Evolutionary conservation across 1,140 invertebrate genomes (phyloP), one percentile per base, ranked within the genome.

Genomic region (Zaprionus inermis): DNA sequence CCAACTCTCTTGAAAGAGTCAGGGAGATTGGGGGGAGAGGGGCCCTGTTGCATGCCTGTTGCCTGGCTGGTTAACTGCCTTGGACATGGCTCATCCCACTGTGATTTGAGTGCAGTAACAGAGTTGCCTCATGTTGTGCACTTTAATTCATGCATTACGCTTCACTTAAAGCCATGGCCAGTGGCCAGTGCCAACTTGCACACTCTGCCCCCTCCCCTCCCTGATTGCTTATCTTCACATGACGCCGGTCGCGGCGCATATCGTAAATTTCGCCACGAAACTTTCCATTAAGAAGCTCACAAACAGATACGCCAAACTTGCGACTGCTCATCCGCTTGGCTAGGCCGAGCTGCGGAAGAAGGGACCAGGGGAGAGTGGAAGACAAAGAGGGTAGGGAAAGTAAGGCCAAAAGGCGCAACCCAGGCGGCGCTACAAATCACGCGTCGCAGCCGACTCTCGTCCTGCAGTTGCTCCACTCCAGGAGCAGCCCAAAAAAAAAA

Each of bases 221-320:
- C n/a, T 9, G 41, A 34, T 65, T 41, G 80, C 72, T 80, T 88
- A 88, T 88, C 83, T 89, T 88, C 83, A 88, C 83, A 88, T 88
- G 84, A 88, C 83, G 83, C 84, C 82, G 78, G 66, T 74, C 66
- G 63, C 38, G 14, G 68, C 38, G 61, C 66, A 67, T 64, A 83
- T 83, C 83, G 83, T 88, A 88, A 88, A 88, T 88, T 88, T 83
- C 20, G 36, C 49, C 60, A 57, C 65, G 79, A 84, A 88, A 88
- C 80, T 89, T 88, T 88, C 84, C 80, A 88, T 88, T 88, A 88
- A 89, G 85, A 88, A 88, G 78, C 85, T 88, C 84, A 88, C 84
- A 89, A 88, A 88, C 84, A 88, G 84, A 88, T 81, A 84, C 81
- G 81, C 81, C 65, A 55, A 88, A 88, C 70, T 84, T 89, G 60